Percentiles rank a stretch among this genome's conserved stretches.
phyloP scores from a whole-genome alignment of 1,140 invertebrate species.

The Drosophila mauritiana region DNA sequence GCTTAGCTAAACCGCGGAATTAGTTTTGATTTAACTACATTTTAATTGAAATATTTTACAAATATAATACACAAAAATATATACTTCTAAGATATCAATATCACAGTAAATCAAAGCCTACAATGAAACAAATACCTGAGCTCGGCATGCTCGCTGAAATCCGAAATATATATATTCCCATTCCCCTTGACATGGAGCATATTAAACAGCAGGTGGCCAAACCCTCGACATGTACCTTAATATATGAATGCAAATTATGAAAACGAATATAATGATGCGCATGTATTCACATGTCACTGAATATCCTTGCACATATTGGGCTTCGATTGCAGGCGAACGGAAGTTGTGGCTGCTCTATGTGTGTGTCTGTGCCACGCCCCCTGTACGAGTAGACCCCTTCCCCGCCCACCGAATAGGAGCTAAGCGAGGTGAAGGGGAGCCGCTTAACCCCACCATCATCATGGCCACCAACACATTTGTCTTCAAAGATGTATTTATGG shows the following conservation, averaged over 20 bases:
- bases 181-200: not conserved
- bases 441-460: constrained; percentile 4
- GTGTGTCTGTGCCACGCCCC: not conserved
- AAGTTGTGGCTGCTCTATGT: constrained; percentile 5
- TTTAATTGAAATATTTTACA: too few species aligned
- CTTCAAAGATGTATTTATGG: constrained; percentile 65
- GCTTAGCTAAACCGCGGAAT: too few species aligned
- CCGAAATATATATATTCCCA: too few species aligned
- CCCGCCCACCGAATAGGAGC: not conserved
- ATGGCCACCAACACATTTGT: constrained; percentile 45
- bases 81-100: too few species aligned
- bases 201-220: constrained; percentile 32
- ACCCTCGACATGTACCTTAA: constrained; percentile 13
- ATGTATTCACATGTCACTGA: constrained; percentile 8
- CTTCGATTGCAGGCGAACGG: constrained; percentile 34
- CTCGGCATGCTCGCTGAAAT: too few species aligned
- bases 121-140: too few species aligned
- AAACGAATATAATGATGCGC: constrained; percentile 48
- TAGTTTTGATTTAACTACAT: too few species aligned
- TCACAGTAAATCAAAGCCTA: not conserved
- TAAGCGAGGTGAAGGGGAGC: not conserved
- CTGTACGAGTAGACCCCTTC: not conserved
- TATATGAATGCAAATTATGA: constrained; percentile 43
- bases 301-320: constrained; percentile 31
- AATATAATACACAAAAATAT: too few species aligned